These are phyloP conservation scores for Protomyctophum bolini DNA, from an alignment of 2,113 vertebrate species.

Conservation along the genomic window DNA sequence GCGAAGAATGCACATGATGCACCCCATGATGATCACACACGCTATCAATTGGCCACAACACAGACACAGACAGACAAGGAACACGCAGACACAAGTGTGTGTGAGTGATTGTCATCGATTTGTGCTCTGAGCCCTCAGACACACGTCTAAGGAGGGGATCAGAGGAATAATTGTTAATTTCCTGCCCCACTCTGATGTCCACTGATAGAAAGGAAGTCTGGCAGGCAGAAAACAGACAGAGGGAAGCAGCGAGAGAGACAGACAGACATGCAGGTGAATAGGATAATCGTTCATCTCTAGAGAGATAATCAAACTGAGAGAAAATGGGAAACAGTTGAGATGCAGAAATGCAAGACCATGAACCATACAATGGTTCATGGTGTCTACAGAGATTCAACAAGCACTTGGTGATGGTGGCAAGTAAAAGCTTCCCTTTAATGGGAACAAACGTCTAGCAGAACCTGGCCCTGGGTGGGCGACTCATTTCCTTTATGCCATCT, in stretches of 20 bases:
- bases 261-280: constrained; percentile 29
- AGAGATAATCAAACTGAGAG: constrained; percentile 5
- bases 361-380: no score
- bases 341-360: not conserved
- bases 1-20: not conserved
- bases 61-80: constrained; percentile 4
- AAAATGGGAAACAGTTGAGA: constrained; percentile 31
- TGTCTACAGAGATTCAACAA: no score
- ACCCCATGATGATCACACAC: not conserved
- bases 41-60: not conserved
- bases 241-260: constrained; percentile 14
- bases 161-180: constrained; percentile 69
- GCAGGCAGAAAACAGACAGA: constrained; percentile 27
- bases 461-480: no score
- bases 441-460: no score
- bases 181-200: constrained; percentile 46
- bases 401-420: no score
- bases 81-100: not conserved
- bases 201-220: constrained; percentile 25
- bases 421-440: no score
- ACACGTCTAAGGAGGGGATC: constrained; percentile 33
- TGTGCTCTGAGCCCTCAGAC: constrained; percentile 30
- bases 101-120: constrained; percentile 49
- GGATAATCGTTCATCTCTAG: constrained; percentile 61
- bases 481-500: not conserved